These are phyloP conservation scores for Silurus meridionalis DNA, from an alignment of 2,113 vertebrate species.

Conservation along the genomic window DNA sequence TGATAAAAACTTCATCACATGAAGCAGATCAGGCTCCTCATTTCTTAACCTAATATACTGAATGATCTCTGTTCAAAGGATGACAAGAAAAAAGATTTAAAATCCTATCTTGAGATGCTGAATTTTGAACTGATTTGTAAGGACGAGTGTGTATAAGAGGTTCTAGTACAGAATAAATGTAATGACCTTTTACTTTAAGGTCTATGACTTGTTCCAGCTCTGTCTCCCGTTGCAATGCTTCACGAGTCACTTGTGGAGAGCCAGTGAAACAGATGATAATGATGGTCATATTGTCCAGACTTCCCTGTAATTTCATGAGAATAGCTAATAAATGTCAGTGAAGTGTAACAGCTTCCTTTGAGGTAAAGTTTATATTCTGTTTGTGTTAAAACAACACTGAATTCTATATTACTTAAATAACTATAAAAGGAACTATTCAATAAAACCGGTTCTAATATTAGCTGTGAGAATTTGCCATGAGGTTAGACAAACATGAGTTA, in stretches of 20 bases:
- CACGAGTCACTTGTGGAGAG: conserved; percentile 72
- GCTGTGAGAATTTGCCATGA: background rate
- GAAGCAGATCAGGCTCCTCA: conserved; percentile 69
- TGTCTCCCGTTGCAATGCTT: conserved; percentile 72
- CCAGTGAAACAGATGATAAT: conserved; percentile 78
- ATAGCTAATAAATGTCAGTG: background rate
- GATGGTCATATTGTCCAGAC: conserved; percentile 82
- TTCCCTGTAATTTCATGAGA: conserved; percentile 70
- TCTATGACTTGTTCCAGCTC: conserved; percentile 71
- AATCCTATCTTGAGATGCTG: background rate
- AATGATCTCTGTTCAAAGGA: conserved; percentile 69
- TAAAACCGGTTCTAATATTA: background rate
- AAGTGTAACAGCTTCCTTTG: background rate
- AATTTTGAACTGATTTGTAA: background rate
- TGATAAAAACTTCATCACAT: conserved; percentile 74
- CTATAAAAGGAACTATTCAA: background rate
- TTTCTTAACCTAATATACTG: conserved; percentile 65
- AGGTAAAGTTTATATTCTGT: no score
- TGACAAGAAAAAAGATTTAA: background rate
- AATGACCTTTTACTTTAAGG: conserved; percentile 75
- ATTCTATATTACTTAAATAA: no score
- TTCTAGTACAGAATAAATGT: background rate
- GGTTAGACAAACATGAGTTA: background rate
- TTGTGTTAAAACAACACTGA: no score
- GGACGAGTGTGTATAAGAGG: background rate